Percentiles rank a stretch among this genome's conserved stretches.
Conservation (phyloP, 2,888 invertebrate species). For the Allacma fusca region DNA sequence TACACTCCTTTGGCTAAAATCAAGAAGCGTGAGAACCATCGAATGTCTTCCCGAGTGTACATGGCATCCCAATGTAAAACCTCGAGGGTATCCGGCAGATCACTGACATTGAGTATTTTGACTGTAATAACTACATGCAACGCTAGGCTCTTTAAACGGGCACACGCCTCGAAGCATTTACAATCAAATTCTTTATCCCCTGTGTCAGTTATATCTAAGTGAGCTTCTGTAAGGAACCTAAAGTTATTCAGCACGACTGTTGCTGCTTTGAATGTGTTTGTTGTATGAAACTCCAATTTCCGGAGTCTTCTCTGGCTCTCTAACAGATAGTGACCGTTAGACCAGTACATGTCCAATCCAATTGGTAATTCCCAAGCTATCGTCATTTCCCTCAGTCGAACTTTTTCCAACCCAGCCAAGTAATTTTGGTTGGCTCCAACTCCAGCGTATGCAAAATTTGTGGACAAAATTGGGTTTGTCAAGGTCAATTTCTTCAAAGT, state of each 20-base stretch:
- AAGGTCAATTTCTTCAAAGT: slow-evolving; percentile 26
- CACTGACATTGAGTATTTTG: slow-evolving; percentile 15
- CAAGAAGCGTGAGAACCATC: slow-evolving; percentile 29
- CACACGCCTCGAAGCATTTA: slow-evolving; percentile 20
- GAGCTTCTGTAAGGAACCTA: slow-evolving; percentile 9
- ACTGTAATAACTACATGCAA: slow-evolving; percentile 25
- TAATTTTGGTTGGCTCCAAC: background rate
- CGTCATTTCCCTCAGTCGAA: slow-evolving; percentile 1
- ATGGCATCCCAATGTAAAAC: slow-evolving; percentile 34
- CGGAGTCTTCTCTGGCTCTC: slow-evolving; percentile 20
- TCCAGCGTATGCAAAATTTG: background rate
- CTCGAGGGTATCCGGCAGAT: slow-evolving; percentile 22
- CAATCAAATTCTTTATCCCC: slow-evolving; percentile 31
- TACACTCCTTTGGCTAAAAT: slow-evolving; percentile 26
- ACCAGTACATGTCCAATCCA: slow-evolving; percentile 33
- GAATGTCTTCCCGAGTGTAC: slow-evolving; percentile 25
- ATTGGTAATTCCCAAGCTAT: slow-evolving; percentile 37
- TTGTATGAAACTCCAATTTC: slow-evolving; percentile 30
- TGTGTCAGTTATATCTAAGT: slow-evolving; percentile 32
- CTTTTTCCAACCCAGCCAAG: slow-evolving; percentile 24
- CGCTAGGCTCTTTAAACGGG: background rate
- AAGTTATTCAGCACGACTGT: slow-evolving; percentile 24
- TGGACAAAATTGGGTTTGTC: slow-evolving; percentile 35
- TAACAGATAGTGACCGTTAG: slow-evolving; percentile 29
- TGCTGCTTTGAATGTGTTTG: background rate